Conservation (phyloP, 1,140 invertebrate species). For the Aphis craccivora region DNA sequence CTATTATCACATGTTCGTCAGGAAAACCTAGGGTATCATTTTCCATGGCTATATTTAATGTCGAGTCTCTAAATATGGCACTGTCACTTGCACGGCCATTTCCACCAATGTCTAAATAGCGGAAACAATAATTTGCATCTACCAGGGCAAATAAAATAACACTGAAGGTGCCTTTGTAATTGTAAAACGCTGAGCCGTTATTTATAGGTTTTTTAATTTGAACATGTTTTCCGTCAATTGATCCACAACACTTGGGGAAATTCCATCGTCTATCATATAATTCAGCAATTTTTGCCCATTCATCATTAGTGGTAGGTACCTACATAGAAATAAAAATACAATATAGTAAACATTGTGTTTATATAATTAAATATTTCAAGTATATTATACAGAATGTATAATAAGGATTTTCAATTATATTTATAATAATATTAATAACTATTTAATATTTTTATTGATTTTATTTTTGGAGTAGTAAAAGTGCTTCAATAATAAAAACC, state of each 20-base stretch:
- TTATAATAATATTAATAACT: slow-evolving; percentile 27
- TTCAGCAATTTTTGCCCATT: slow-evolving; percentile 9
- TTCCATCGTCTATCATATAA: slow-evolving; percentile 51
- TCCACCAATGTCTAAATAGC: slow-evolving; percentile 59
- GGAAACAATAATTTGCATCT: slow-evolving; percentile 61
- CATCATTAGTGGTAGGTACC: slow-evolving; percentile 16
- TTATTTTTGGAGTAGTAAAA: neutral
- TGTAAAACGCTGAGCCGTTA: slow-evolving; percentile 59
- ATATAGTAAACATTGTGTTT: slow-evolving; percentile 21
- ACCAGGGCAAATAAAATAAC: slow-evolving; percentile 60
- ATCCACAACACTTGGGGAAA: slow-evolving; percentile 63
- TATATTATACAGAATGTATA: slow-evolving; percentile 1
- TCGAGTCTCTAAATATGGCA: slow-evolving; percentile 63
- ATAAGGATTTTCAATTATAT: slow-evolving; percentile 9
- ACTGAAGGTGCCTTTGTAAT: slow-evolving; percentile 60
- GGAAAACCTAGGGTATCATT: slow-evolving; percentile 59
- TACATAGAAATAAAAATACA: slow-evolving; percentile 11
- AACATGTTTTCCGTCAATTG: slow-evolving; percentile 65
- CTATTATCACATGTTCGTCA: slow-evolving; percentile 63
- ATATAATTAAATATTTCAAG: slow-evolving; percentile 19
- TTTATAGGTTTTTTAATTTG: slow-evolving; percentile 63
- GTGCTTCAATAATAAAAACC: neutral
- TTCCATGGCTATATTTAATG: slow-evolving; percentile 60
- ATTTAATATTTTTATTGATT: slow-evolving; percentile 25
- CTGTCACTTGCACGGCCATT: slow-evolving; percentile 63